phyloP scores from a whole-genome alignment of 2,113 vertebrate genomes.

The Ophiodon elongatus region DNA sequence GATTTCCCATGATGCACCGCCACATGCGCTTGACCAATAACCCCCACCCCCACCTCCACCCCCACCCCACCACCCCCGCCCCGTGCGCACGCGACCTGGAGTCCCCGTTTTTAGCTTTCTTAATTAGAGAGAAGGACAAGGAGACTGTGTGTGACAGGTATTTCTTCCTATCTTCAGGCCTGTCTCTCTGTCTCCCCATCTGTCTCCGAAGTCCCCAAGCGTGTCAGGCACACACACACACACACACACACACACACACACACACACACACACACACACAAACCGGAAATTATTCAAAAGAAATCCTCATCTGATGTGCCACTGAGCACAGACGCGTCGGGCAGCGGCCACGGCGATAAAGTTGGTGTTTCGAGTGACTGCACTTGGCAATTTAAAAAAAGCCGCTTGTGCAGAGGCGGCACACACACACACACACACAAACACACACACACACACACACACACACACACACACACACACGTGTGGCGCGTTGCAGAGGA shows the following conservation, averaged over 20 bases:
- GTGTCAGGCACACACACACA: constrained; percentile 25
- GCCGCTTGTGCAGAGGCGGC: constrained; percentile 1
- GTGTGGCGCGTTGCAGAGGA: constrained; percentile 61
- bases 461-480: constrained; percentile 16
- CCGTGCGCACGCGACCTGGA: background rate
- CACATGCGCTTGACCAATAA: constrained; percentile 44
- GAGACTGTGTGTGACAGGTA: constrained; percentile 25
- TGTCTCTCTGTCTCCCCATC: constrained; percentile 39
- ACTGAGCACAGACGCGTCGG: constrained; percentile 55
- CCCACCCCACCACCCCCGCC: background rate
- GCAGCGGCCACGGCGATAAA: constrained; percentile 56
- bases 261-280: constrained; percentile 23
- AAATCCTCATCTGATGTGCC: constrained; percentile 65
- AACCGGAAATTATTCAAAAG: constrained; percentile 55
- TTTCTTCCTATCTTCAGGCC: constrained; percentile 32
- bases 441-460: constrained; percentile 30
- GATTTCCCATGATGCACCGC: constrained; percentile 60
- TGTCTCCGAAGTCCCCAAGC: constrained; percentile 35
- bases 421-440: constrained; percentile 21
- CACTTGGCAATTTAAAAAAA: constrained; percentile 77
- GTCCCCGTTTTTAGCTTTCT: constrained; percentile 26
- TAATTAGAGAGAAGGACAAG: constrained; percentile 13
- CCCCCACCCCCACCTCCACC: too few species aligned
- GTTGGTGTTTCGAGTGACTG: constrained; percentile 80
- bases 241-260: constrained; percentile 11